Evolutionary conservation across 2,888 invertebrate species (phyloP), one percentile per base, ranked within the genome.

Genomic region (Rotaria socialis): DNA sequence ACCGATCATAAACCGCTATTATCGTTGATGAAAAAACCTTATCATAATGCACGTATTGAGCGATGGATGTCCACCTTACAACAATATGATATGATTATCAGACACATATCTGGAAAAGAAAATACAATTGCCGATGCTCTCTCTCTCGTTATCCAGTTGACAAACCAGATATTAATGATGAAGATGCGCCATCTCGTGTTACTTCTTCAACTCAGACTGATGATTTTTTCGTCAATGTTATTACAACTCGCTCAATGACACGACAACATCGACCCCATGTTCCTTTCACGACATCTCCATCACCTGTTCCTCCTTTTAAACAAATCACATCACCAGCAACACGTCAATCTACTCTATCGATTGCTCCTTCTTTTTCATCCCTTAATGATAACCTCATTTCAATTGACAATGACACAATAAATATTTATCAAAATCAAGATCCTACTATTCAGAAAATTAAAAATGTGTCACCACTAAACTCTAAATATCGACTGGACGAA

Each of bases 1-100:
- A 85, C 85, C 7, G 85, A 85, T 85, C 85, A 85, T 24, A 85
- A 56, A 43, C 85, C 85, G 41, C 43, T 84, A 43, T 14, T 27
- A 47, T 84, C 50, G 0, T 16, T 84, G 4, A 52, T 84, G 50
- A 84, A 84, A 50, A 84, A 52, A 19, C 50, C 84, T 19, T 52
- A 52, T 35, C 24, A 50, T 22, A 84, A 84, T 10, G n/a, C n/a
- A n/a, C 84, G 84, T 50, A 52, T 84, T 16, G 84, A 27, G 27
- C 50, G 84, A 10, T 84, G 52, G 84, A 52, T 52, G 52, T 19
- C 27, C 0, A 84, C 52, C 6, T n/a, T 50, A 84, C 52, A 50
- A 27, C 84, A 84, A 84, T 84, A 84, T 50, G n/a, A 50, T 47
- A 52, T 52, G 50, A 47, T 35, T 16, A 27, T 84, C 16, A n/a